Evolutionary conservation across 2,888 invertebrate genomes (phyloP).

Genomic region (Caenorhabditis macrosperma): DNA sequence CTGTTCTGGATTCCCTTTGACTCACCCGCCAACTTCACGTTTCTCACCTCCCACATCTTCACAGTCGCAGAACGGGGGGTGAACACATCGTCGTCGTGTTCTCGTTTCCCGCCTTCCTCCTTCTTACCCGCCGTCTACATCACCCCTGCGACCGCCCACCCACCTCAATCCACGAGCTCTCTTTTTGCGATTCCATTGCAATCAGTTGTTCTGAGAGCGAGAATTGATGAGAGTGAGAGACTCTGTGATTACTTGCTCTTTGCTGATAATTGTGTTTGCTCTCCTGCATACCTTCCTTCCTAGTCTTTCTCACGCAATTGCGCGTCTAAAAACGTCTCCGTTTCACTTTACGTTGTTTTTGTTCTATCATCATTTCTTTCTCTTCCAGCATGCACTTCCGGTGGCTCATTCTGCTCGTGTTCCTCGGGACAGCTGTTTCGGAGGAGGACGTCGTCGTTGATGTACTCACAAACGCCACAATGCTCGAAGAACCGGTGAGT

Average conservation of each 20-base stretch:
- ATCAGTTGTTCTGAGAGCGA: conserved; percentile 47
- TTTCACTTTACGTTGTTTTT: neutral
- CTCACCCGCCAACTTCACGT: neutral
- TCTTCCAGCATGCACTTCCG: conserved; percentile 46
- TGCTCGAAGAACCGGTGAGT: conserved; percentile 44
- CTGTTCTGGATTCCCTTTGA: too few relatives aligned
- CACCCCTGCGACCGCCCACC: conserved; percentile 36
- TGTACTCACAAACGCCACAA: conserved; percentile 32
- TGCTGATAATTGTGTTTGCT: conserved; percentile 49
- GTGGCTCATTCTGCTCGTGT: conserved; percentile 44
- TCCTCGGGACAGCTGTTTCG: neutral
- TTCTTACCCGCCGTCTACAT: conserved; percentile 24
- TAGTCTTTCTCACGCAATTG: neutral
- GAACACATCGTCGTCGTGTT: neutral
- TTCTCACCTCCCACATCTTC: neutral
- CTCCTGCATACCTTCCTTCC: conserved; percentile 1
- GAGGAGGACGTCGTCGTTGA: conserved; percentile 34
- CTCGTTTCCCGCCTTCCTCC: neutral
- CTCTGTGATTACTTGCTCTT: conserved; percentile 40
- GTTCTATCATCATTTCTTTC: neutral
- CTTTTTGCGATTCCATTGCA: conserved; percentile 31
- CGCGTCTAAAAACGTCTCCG: neutral
- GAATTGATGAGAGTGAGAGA: conserved; percentile 36
- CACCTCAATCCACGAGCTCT: conserved; percentile 40
- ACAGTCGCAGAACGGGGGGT: neutral